phyloP scores from a whole-genome alignment of 2,113 vertebrate genomes.

The Tonatia bakeri region DNA sequence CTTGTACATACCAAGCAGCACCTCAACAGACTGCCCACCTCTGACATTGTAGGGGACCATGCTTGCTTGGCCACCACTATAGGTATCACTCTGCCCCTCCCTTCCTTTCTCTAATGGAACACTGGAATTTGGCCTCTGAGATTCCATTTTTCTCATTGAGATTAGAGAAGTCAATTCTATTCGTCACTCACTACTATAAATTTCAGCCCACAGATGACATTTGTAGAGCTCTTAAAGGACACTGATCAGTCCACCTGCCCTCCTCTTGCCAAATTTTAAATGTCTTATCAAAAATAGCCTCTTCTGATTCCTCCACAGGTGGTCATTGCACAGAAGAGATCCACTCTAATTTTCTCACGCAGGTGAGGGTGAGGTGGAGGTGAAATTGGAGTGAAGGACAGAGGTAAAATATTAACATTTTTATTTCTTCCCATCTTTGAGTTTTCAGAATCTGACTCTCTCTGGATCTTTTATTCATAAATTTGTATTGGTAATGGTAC shows the following conservation, averaged over 20 bases:
- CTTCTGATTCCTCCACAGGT: neutral
- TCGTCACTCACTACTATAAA: neutral
- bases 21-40: neutral
- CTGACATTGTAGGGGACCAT: neutral
- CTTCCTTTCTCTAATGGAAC: neutral
- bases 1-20: neutral
- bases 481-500: neutral
- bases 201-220: neutral
- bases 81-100: neutral
- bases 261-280: neutral
- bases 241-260: neutral
- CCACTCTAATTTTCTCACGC: neutral
- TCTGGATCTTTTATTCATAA: neutral
- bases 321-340: neutral
- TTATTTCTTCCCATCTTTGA: neutral
- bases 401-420: conserved; percentile 6
- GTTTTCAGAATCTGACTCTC: neutral
- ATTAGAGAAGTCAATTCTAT: neutral
- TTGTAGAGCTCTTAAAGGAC: neutral
- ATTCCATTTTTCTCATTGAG: neutral
- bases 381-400: neutral
- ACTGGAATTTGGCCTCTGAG: neutral
- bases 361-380: neutral
- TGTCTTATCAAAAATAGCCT: neutral
- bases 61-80: too few species aligned